Conservation (phyloP, 2,797 vertebrate genomes). For the Austrolebias charrua region DNA sequence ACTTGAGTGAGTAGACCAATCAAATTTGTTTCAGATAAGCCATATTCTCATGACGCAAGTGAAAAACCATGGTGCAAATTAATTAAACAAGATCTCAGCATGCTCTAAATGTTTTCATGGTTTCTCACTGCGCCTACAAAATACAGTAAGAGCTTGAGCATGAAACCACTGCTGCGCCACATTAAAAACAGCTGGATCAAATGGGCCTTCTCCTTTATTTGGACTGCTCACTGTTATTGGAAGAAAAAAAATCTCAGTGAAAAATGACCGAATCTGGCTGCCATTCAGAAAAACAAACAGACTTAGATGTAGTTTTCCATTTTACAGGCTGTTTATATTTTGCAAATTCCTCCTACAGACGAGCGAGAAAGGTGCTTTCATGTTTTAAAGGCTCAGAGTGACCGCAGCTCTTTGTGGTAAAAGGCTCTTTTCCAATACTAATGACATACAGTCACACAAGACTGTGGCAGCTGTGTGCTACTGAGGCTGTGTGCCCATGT, state of each 20-base stretch:
- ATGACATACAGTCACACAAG: constrained; percentile 80
- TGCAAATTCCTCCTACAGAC: constrained; percentile 77
- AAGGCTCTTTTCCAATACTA: constrained; percentile 80
- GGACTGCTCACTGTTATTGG: constrained; percentile 71
- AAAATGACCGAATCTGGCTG: constrained; percentile 77
- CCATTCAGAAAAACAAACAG: constrained; percentile 78
- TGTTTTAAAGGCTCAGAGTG: constrained; percentile 78
- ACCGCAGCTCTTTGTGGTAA: constrained; percentile 77
- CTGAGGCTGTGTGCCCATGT: constrained; percentile 70
- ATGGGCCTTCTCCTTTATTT: constrained; percentile 56
- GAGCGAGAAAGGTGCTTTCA: constrained; percentile 77
- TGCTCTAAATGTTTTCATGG: constrained; percentile 48
- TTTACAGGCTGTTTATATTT: constrained; percentile 86
- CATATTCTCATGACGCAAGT: constrained; percentile 19
- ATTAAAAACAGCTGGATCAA: constrained; percentile 78
- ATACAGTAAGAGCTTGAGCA: constrained; percentile 53
- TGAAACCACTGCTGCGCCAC: constrained; percentile 57
- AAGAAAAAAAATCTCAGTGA: constrained; percentile 67
- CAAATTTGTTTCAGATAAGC: constrained; percentile 17
- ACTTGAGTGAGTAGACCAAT: constrained; percentile 10
- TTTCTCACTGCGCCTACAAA: constrained; percentile 52
- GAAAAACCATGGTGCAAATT: constrained; percentile 48
- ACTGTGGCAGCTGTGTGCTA: constrained; percentile 67
- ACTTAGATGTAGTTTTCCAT: constrained; percentile 84
- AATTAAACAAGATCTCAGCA: constrained; percentile 46